These are phyloP conservation scores for Oegoconia quadripuncta DNA, from an alignment of 2,888 invertebrate species.

Conservation along the genomic window DNA sequence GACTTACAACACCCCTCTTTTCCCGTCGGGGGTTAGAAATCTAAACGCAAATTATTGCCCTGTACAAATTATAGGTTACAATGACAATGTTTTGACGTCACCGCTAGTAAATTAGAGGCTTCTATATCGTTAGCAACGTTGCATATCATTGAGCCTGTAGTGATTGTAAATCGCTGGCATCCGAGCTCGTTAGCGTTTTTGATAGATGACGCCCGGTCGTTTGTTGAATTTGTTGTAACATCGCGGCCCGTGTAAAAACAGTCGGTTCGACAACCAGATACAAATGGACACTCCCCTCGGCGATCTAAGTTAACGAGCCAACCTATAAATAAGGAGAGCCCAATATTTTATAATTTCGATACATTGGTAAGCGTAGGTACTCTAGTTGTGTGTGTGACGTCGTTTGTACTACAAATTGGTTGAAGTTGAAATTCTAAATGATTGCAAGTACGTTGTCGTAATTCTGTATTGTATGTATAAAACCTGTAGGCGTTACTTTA, in stretches of 20 bases:
- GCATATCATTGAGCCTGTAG: constrained; percentile 59
- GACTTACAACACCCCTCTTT: no score
- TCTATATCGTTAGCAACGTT: constrained; percentile 60
- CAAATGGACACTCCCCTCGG: constrained; percentile 75
- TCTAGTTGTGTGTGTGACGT: constrained; percentile 8
- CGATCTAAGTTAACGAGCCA: constrained; percentile 74
- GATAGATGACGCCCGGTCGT: constrained; percentile 75
- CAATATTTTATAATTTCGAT: constrained; percentile 55
- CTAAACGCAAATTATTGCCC: constrained; percentile 20
- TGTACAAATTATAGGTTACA: constrained; percentile 23
- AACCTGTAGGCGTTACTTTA: constrained; percentile 4
- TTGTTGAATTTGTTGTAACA: constrained; percentile 75
- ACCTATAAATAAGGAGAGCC: constrained; percentile 69
- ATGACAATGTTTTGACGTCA: constrained; percentile 43
- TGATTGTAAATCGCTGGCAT: constrained; percentile 72
- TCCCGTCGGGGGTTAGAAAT: no score
- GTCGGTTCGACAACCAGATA: constrained; percentile 71
- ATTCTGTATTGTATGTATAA: constrained; percentile 5
- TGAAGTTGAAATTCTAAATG: constrained; percentile 13
- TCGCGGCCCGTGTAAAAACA: constrained; percentile 68
- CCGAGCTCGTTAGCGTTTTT: constrained; percentile 75
- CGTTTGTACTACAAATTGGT: constrained; percentile 12
- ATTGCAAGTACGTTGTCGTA: constrained; percentile 9
- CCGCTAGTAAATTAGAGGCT: constrained; percentile 39
- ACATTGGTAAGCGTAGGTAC: constrained; percentile 5